phyloP scores from a whole-genome alignment of 2,797 vertebrate species.

The Anabas testudineus region DNA sequence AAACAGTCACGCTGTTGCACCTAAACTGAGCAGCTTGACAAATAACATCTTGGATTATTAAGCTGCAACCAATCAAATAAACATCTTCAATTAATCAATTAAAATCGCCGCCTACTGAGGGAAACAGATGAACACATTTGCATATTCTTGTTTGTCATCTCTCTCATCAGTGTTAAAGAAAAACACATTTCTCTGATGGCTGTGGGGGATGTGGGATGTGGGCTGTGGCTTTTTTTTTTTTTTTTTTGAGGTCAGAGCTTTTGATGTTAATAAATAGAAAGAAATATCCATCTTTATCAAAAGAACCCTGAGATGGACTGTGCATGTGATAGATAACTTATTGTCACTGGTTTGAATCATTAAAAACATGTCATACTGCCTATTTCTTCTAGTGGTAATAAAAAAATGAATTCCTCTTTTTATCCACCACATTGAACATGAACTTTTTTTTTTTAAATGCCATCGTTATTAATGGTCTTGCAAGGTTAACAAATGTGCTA shows the following conservation, averaged over 20 bases:
- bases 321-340: slow-evolving; percentile 19
- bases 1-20: slow-evolving; percentile 36
- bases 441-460: slow-evolving; percentile 54
- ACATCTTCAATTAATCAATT: slow-evolving; percentile 83
- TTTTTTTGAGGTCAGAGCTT: slow-evolving; percentile 32
- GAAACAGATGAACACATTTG: slow-evolving; percentile 77
- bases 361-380: slow-evolving; percentile 18
- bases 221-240: background rate
- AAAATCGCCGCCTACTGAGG: slow-evolving; percentile 67
- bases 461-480: slow-evolving; percentile 60
- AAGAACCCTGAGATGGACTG: slow-evolving; percentile 10
- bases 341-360: slow-evolving; percentile 1
- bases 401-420: slow-evolving; percentile 18
- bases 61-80: slow-evolving; percentile 78
- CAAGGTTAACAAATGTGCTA: slow-evolving; percentile 64
- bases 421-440: slow-evolving; percentile 19
- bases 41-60: slow-evolving; percentile 76
- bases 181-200: slow-evolving; percentile 34
- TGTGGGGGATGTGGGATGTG: slow-evolving; percentile 12
- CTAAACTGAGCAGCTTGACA: slow-evolving; percentile 71
- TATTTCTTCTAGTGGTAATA: slow-evolving; percentile 16
- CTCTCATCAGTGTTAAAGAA: slow-evolving; percentile 55
- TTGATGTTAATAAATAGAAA: slow-evolving; percentile 45
- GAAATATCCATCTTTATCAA: slow-evolving; percentile 25
- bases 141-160: slow-evolving; percentile 71